Percentiles rank a stretch among this genome's conserved stretches.
Conservation (phyloP, 2,113 vertebrate species). For the Thunnus thynnus region DNA sequence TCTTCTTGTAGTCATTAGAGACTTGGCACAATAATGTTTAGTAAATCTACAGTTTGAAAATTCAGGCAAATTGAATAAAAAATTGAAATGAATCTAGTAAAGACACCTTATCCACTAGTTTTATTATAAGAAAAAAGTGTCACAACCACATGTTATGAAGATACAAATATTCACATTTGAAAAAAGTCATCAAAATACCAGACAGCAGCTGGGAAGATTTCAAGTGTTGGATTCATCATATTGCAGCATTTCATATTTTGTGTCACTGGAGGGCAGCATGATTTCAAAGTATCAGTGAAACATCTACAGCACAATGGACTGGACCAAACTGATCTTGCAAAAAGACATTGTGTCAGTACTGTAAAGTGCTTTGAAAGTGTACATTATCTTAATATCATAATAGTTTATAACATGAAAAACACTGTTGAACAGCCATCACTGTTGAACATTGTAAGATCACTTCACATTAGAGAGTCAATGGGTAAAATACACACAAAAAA, state of each 20-base stretch:
- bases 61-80: too few species aligned
- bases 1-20: too few species aligned
- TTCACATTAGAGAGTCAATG: neutral
- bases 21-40: too few species aligned
- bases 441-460: neutral
- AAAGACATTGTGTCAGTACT: too few species aligned
- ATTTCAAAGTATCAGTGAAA: neutral
- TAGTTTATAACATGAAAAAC: neutral
- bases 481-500: neutral
- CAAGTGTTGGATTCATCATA: neutral
- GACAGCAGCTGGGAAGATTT: neutral
- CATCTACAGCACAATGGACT: accelerated
- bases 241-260: neutral
- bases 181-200: neutral
- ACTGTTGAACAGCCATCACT: neutral
- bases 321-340: too few species aligned
- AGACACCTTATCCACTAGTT: neutral
- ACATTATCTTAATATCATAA: neutral
- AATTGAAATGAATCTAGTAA: too few species aligned
- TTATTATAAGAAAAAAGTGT: slow-evolving; percentile 3
- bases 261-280: slow-evolving; percentile 67
- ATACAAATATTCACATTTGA: neutral
- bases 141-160: neutral
- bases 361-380: slow-evolving; percentile 28
- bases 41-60: too few species aligned